Evolutionary conservation across 2,797 vertebrate species (phyloP).

Genomic region (Falco peregrinus): DNA sequence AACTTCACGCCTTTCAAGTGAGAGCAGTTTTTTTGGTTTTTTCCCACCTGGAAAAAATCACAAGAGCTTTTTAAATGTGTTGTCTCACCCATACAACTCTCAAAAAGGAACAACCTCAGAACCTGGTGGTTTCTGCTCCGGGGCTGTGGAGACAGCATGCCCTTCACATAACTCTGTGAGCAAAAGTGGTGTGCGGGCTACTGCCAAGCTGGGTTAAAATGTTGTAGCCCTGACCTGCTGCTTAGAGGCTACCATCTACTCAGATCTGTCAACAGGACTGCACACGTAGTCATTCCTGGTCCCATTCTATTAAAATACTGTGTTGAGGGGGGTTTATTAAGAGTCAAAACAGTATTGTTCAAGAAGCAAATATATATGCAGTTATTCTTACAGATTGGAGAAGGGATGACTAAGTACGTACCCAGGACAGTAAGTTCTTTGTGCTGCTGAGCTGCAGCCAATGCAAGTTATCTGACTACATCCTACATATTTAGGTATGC

Average conservation of each 20-base stretch:
- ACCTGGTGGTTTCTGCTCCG: not conserved
- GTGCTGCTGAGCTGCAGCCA: not conserved
- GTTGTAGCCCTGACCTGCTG: not conserved
- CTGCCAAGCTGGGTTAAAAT: not conserved
- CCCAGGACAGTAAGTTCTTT: not conserved
- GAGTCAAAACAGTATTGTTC: not conserved
- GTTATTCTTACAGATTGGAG: not conserved
- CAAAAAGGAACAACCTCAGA: not conserved
- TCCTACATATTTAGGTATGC: not conserved
- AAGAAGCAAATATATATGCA: not conserved
- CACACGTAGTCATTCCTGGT: rapidly evolving
- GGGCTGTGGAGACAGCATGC: not conserved
- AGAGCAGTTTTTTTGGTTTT: not conserved
- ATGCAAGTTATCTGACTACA: not conserved
- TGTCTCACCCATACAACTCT: not conserved
- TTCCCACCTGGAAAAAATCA: not conserved
- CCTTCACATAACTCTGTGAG: not conserved
- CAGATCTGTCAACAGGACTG: not conserved
- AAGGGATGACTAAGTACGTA: not conserved
- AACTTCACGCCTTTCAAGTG: not conserved
- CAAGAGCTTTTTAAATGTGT: not conserved
- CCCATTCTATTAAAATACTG: not conserved
- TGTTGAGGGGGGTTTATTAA: not conserved
- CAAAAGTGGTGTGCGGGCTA: not conserved
- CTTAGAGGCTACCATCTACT: not conserved